phyloP scores from a whole-genome alignment of 2,888 invertebrate genomes.

The Escarpia spicata region DNA sequence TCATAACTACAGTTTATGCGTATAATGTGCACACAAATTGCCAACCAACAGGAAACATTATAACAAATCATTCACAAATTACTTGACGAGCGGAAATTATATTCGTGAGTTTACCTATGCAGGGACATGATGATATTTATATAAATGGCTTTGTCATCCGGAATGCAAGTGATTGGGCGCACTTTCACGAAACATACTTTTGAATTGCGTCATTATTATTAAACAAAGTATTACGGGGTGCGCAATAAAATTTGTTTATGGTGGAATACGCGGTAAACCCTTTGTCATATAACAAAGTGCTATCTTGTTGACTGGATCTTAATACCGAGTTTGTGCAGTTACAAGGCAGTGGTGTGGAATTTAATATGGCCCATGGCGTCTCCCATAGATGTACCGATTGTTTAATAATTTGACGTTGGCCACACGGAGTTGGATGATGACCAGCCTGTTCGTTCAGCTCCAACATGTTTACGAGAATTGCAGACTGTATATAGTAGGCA shows the following conservation, averaged over 20 bases:
- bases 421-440: not conserved
- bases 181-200: not conserved
- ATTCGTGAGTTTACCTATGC: not conserved
- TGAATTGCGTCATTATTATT: not conserved
- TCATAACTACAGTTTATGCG: slow-evolving; percentile 13
- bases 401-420: not conserved
- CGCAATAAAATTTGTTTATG: not conserved
- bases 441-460: not conserved
- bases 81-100: slow-evolving; percentile 10
- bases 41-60: not conserved
- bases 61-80: slow-evolving; percentile 16
- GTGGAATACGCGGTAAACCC: not conserved
- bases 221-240: not conserved
- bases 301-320: too few species aligned
- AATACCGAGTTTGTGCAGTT: too few species aligned
- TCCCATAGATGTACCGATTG: not conserved
- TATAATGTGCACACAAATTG: slow-evolving; percentile 2
- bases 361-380: not conserved
- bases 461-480: not conserved
- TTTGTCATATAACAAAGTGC: too few species aligned
- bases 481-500: not conserved
- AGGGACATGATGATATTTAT: not conserved
- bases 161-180: not conserved
- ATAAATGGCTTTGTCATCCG: not conserved
- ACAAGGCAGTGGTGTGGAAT: too few species aligned